Evolutionary conservation across 1,140 invertebrate genomes (phyloP).

Genomic region (Bombus impatiens): DNA sequence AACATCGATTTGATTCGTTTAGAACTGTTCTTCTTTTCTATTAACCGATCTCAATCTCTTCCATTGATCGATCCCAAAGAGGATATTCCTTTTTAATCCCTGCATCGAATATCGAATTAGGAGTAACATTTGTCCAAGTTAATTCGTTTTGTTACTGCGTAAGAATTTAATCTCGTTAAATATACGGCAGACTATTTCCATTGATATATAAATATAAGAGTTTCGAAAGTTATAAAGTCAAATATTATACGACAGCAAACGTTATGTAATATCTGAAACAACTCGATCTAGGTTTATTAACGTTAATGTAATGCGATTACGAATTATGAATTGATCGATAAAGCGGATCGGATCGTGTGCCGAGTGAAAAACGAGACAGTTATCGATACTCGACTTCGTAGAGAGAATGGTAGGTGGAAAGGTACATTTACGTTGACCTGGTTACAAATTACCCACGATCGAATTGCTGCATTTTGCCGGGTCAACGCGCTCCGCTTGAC

Average conservation of each 20-base stretch:
- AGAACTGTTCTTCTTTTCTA: no score
- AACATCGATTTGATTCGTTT: no score
- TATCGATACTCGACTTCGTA: background rate
- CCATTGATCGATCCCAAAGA: no score
- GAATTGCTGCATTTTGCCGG: constrained; percentile 20
- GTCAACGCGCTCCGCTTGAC: constrained; percentile 28
- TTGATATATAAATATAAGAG: background rate
- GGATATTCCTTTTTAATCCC: no score
- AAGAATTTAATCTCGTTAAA: no score
- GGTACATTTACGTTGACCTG: constrained; percentile 39
- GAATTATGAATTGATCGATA: background rate
- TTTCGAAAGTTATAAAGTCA: no score
- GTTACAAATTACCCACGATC: constrained; percentile 50
- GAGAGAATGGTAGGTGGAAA: constrained; percentile 14
- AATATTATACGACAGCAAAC: background rate
- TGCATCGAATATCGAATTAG: no score
- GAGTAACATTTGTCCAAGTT: no score
- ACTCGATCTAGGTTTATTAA: background rate
- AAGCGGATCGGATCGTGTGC: background rate
- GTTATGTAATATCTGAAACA: background rate
- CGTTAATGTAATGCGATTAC: background rate
- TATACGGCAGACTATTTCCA: no score
- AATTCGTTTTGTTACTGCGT: no score
- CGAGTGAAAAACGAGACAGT: constrained; percentile 17
- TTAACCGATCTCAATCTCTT: no score